Conservation (phyloP, 2,797 vertebrate genomes). For the Pterois miles region DNA sequence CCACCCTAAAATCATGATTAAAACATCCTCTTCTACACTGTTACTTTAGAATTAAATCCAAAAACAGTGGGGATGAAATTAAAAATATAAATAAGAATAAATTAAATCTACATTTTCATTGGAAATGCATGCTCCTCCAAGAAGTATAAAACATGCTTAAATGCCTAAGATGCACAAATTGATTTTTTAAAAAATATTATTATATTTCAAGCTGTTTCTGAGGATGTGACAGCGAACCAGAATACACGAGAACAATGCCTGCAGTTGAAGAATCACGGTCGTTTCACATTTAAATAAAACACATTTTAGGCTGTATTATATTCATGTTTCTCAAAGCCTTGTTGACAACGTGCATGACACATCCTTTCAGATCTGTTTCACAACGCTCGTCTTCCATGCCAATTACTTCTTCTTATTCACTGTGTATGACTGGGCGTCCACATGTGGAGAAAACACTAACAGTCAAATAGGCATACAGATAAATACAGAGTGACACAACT, state of each 20-base stretch:
- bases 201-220: not conserved
- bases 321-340: not conserved
- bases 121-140: not conserved
- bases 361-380: not conserved
- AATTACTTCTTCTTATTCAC: conserved; percentile 10
- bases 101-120: not conserved
- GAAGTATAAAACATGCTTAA: not conserved
- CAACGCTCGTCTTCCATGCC: not conserved
- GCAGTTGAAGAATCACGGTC: not conserved
- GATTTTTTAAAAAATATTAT: too few relatives aligned
- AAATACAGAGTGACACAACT: not conserved
- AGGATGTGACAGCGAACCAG: not conserved
- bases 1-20: not conserved
- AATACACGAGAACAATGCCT: not conserved
- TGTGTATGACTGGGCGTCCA: not conserved
- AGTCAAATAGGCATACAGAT: not conserved
- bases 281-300: not conserved
- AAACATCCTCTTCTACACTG: not conserved
- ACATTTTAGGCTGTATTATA: not conserved
- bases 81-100: not conserved
- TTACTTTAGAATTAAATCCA: too few relatives aligned
- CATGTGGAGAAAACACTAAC: not conserved
- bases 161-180: not conserved
- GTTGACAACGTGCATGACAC: not conserved
- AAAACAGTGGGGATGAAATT: not conserved